Conservation (phyloP, 2,888 invertebrate genomes). For the Scotopteryx bipunctaria region DNA sequence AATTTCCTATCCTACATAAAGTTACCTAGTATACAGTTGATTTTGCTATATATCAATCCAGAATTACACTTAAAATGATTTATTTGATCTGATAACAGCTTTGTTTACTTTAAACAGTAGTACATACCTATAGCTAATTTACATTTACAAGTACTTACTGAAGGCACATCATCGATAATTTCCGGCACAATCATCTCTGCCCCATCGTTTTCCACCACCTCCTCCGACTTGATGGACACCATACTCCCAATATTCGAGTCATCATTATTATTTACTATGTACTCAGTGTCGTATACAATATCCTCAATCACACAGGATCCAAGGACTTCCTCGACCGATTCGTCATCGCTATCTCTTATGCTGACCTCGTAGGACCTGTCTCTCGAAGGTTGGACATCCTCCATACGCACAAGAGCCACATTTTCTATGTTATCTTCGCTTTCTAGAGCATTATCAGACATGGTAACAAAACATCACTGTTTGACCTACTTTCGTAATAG, state of each 20-base stretch:
- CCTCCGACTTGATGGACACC: constrained; percentile 64
- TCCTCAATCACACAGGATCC: constrained; percentile 54
- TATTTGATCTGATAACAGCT: not conserved
- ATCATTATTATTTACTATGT: constrained; percentile 56
- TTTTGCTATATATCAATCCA: not conserved
- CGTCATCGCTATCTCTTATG: constrained; percentile 34
- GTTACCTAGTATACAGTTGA: too few species aligned
- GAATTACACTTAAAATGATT: constrained; percentile 1
- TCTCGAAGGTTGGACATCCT: constrained; percentile 68
- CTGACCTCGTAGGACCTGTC: constrained; percentile 43
- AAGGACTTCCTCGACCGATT: constrained; percentile 38
- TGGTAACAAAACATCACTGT: constrained; percentile 44
- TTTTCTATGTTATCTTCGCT: constrained; percentile 64
- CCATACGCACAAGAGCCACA: constrained; percentile 71
- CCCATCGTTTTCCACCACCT: constrained; percentile 47
- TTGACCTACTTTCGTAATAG: constrained; percentile 25
- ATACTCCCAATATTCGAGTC: constrained; percentile 69
- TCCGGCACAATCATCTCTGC: constrained; percentile 59
- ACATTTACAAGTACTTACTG: constrained; percentile 37
- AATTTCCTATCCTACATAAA: too few species aligned
- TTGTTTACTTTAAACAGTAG: constrained; percentile 2
- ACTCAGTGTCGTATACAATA: constrained; percentile 52
- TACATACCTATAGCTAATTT: not conserved
- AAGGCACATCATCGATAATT: constrained; percentile 37
- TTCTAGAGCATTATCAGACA: constrained; percentile 63